Evolutionary conservation across 2,797 vertebrate genomes (phyloP).

Genomic region (Iguana delicatissima): DNA sequence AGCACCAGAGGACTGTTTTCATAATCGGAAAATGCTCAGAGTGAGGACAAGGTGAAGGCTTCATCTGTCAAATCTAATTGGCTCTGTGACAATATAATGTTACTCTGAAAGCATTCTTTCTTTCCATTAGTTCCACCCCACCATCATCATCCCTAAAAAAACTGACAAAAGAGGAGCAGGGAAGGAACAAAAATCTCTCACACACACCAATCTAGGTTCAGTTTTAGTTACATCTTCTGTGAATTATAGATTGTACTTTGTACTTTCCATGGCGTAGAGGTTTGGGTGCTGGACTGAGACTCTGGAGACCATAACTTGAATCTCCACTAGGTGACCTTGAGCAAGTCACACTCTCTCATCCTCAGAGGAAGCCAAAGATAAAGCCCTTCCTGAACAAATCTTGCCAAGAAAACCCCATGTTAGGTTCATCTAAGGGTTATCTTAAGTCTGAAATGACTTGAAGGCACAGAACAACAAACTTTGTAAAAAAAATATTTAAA

Average conservation of each 20-base stretch:
- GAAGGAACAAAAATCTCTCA: not conserved
- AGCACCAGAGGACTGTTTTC: not conserved
- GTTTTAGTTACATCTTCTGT: not conserved
- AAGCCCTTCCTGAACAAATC: no score
- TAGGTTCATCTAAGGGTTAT: no score
- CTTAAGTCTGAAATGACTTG: no score
- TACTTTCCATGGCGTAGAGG: no score
- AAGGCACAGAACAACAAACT: no score
- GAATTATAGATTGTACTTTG: not conserved
- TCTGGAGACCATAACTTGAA: no score
- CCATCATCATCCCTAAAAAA: not conserved
- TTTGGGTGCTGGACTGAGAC: no score
- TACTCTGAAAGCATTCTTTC: not conserved
- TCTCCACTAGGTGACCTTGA: no score
- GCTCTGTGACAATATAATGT: not conserved
- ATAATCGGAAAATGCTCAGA: not conserved
- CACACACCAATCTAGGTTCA: not conserved
- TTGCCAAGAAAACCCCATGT: no score
- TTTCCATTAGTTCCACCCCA: not conserved
- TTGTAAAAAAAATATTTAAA: accelerated
- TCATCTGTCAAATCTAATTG: not conserved
- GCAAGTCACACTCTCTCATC: no score
- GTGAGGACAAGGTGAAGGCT: not conserved
- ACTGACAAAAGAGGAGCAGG: no score
- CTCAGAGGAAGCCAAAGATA: no score